Evolutionary conservation across 2,888 invertebrate species (phyloP), one percentile per base, ranked within the genome.

Genomic region (Heliothis peltigera): DNA sequence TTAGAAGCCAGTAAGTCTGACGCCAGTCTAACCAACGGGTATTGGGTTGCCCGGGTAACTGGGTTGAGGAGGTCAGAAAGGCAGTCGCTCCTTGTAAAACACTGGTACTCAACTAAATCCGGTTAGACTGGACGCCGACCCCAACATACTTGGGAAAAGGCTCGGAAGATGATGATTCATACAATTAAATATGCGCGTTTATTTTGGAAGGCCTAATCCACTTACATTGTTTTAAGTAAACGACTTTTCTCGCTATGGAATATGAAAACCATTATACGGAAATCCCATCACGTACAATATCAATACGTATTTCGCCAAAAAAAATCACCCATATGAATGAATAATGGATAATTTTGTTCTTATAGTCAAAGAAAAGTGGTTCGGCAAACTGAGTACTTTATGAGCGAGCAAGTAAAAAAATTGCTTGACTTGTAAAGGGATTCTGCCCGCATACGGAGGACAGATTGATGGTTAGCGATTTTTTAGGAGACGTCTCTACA

Each of bases 391-490:
- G 46, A 52, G 62, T 46, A 52, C 39, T 68, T 79, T 78, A 84
- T 87, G 84, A 87, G 82, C 72, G 80, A 89, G 86, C 82, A 85
- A 82, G 83, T 76, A 51, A 79, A 78, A 63, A 83, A 87, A 87
- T 86, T 82, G 83, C 85, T 86, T 85, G 85, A 88, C 89, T 89
- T 86, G 79, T 82, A 74, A 86, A 83, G 74, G 81, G 82, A 85
- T 86, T 83, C 70, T 69, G 64, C 88, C 84, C 87, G 86, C 82
- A 87, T 87, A 77, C 74, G 77, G 66, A 75, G 77, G 70, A 82
- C 77, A 79, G 86, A 91, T 90, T 88, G 85, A 90, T 89, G 84
- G 67, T 60, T 70, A 66, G 70, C 80, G 68, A 88, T 90, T 87
- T 89, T 83, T 89, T 85, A 87, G 80, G 74, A 73, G 83, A 81